Evolutionary conservation across 2,888 invertebrate species (phyloP), one percentile per base, ranked within the genome.

Genomic region (Thymelicus acteon): DNA sequence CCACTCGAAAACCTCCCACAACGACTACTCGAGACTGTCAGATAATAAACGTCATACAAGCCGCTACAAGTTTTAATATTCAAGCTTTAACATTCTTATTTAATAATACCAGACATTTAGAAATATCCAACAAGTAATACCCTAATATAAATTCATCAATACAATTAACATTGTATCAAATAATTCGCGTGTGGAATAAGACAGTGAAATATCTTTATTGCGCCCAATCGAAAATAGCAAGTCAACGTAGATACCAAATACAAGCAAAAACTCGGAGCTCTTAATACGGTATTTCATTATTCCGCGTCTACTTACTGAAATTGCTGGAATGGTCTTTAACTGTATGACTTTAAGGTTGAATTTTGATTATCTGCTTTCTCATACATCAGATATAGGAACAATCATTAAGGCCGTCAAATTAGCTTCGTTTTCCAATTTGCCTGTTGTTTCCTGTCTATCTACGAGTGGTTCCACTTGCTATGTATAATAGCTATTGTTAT

Each of bases 361-460:
- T 62, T 67, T 67, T 3, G 7, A 7, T 48, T 44, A 37, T 13
- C 15, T 15, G 31, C 37, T 37, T 37, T 6, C 15, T 39, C n/a
- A 52, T 44, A 48, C 39, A 60, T 15, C 48, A 39, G 39, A 39
- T 62, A 39, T 48, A 37, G 62, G 57, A 39, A n/a, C 58, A 48
- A 48, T 69, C 63, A 69, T 69, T 69, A 69, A 39, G 63, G 57
- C 58, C 58, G 63, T 57, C 24, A 48, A 63, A 69, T 69, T 69
- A 63, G 69, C 69, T 69, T 69, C 58, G 69, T 69, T 69, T 69
- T 63, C 69, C 58, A 69, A 69, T 69, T 69, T 69, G 68, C 62
- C 48, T 47, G 24, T 61, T 47, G 62, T 69, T 68, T 69, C 62
- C 61, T 54, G 37, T 69, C 40, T 54, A 61, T 31, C 48, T 52